Percentiles rank a stretch among this genome's conserved stretches.
phyloP scores from a whole-genome alignment of 2,113 vertebrate species.

The Clupea harengus region DNA sequence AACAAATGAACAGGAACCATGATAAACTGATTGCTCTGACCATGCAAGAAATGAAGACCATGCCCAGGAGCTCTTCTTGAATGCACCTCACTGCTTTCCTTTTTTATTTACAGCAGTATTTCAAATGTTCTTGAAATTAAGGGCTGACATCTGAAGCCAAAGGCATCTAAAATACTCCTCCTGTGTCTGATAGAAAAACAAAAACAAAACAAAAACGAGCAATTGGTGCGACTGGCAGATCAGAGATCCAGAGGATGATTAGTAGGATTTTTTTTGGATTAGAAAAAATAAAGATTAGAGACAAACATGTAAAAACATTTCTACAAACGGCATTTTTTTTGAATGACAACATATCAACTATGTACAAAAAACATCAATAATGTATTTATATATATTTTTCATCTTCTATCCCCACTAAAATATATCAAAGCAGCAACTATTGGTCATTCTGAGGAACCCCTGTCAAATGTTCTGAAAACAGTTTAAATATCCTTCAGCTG shows the following conservation, averaged over 20 bases:
- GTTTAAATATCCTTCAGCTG: slow-evolving; percentile 78
- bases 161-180: slow-evolving; percentile 51
- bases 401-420: slow-evolving; percentile 73
- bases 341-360: slow-evolving; percentile 73
- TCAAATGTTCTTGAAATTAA: slow-evolving; percentile 68
- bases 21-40: not conserved
- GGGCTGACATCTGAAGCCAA: slow-evolving; percentile 64
- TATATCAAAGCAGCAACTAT: slow-evolving; percentile 88
- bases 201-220: slow-evolving; percentile 54
- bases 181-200: slow-evolving; percentile 46
- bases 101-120: slow-evolving; percentile 70
- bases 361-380: slow-evolving; percentile 71
- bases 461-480: slow-evolving; percentile 61
- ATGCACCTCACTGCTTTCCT: slow-evolving; percentile 66
- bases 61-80: slow-evolving; percentile 36
- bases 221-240: slow-evolving; percentile 66
- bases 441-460: slow-evolving; percentile 86
- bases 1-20: not conserved
- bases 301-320: slow-evolving; percentile 74
- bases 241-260: slow-evolving; percentile 64
- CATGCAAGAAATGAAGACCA: slow-evolving; percentile 6
- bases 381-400: slow-evolving; percentile 62
- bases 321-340: slow-evolving; percentile 59
- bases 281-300: slow-evolving; percentile 65
- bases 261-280: slow-evolving; percentile 67